Base-by-base conservation (phyloP, 2,797 vertebrate genomes). In the Tokudaia tokunoshimensis region DNA sequence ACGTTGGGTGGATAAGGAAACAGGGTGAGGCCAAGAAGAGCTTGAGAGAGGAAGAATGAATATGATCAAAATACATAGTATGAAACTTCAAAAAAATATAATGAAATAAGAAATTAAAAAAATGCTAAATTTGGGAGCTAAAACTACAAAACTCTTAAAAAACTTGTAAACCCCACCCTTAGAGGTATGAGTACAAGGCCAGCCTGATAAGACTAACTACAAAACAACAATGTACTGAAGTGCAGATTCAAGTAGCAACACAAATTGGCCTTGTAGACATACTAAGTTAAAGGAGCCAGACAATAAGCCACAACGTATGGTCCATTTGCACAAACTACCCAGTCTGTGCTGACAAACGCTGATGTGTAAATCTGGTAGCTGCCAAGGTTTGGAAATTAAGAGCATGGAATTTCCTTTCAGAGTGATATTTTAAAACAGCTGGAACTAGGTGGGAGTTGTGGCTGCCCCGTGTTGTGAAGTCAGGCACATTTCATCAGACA, bases 61-160 rank as follows among this genome's bases (percentile, higher is more conserved):
- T 59, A 89, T 44, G 15, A 44, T 17, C n/a, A 20, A 72, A 55
- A 37, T 8, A 61, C 9, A 78, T 15, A 9, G 12, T 82, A 37
- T 24, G 19, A 70, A 70, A 22, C 34, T 24, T 50, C 1, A 24
- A 3, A n/a, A n/a, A 72, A 92, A 89, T 81, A 20, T 78, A 85
- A 79, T 24, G 20, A 87, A 92, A 87, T 59, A 14, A 15, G 81
- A 92, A 44, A 34, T 67, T 41, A 41, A 37, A 17, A 83, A 74
- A 83, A 44, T 10, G 9, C 78, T 82, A 86, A 82, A 44, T n/a
- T 86, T 95, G 78, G 47, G 52, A 92, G n/a, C 34, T 85, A 95
- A 94, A 72, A 63, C 47, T 80, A 87, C 74, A 82, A 76, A 85
- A 70, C 12, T 88, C 55, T 84, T 94, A 92, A 52, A 41, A 86